Evolutionary conservation across 2,797 vertebrate species (phyloP).

Genomic region (Halcyon chelicuti): DNA sequence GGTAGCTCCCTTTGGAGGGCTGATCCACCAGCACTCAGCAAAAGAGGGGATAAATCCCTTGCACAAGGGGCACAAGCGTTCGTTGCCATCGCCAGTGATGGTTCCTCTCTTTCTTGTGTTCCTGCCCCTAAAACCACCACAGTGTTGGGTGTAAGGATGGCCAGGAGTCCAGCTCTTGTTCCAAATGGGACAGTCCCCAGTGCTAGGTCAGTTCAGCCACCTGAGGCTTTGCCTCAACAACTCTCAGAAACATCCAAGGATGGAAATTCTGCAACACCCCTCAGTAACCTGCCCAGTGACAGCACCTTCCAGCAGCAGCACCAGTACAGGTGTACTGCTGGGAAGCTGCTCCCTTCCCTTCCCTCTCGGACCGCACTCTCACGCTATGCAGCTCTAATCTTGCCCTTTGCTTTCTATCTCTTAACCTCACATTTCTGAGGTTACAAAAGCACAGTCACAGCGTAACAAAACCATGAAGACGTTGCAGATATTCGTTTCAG

Average conservation of each 20-base stretch:
- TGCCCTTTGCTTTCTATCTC: not conserved
- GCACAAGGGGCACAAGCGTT: not conserved
- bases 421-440: not conserved
- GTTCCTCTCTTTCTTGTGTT: not conserved
- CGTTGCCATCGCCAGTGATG: fast-evolving
- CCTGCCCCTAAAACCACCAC: fast-evolving
- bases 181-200: fast-evolving
- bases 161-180: not conserved
- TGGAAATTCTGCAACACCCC: not conserved
- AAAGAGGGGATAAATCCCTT: not conserved
- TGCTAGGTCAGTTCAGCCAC: not conserved
- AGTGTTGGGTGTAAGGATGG: not conserved
- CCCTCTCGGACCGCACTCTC: not conserved
- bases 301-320: not conserved
- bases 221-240: not conserved
- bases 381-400: not conserved
- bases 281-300: no score
- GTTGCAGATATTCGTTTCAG: not conserved
- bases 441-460: not conserved
- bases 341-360: not conserved
- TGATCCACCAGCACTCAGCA: not conserved
- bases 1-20: not conserved
- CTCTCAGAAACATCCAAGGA: not conserved
- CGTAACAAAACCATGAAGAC: not conserved
- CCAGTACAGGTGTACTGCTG: not conserved